Conservation (phyloP, 2,797 vertebrate species). For the Paratrypauchen microcephalus region DNA sequence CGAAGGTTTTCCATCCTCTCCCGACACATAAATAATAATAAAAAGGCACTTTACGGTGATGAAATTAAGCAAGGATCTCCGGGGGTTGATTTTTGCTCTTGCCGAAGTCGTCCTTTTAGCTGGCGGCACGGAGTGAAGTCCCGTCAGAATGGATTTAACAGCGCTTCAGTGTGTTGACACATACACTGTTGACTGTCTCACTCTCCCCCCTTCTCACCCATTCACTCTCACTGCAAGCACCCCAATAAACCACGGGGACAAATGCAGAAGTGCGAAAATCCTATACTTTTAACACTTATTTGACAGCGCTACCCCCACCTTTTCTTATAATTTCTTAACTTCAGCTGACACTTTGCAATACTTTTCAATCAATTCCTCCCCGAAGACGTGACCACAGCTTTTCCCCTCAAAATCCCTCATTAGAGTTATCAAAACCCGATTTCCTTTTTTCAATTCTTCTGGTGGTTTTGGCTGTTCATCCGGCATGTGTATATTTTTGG, state of each 20-base stretch:
- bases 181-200: constrained; percentile 35
- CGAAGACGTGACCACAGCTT: constrained; percentile 65
- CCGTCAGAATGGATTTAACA: constrained; percentile 40
- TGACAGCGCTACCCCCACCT: constrained; percentile 39
- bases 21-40: constrained; percentile 9
- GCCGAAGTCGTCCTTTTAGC: constrained; percentile 20
- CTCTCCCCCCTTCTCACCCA: constrained; percentile 11
- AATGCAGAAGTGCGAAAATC: constrained; percentile 74
- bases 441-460: constrained; percentile 22
- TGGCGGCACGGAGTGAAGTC: constrained; percentile 19
- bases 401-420: constrained; percentile 22
- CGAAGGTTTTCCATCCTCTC: neutral
- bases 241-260: constrained; percentile 59
- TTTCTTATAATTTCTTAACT: constrained; percentile 17
- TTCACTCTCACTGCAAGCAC: constrained; percentile 30
- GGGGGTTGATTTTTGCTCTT: constrained; percentile 20
- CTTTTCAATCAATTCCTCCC: constrained; percentile 46
- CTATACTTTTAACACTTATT: constrained; percentile 54
- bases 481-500: constrained; percentile 38
- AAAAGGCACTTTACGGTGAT: constrained; percentile 23
- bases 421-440: constrained; percentile 17
- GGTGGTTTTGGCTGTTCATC: constrained; percentile 42
- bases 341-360: constrained; percentile 57
- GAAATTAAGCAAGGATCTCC: constrained; percentile 31
- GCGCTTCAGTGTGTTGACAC: constrained; percentile 58